phyloP scores from a whole-genome alignment of 2,888 invertebrate genomes.

The Arge pagana region DNA sequence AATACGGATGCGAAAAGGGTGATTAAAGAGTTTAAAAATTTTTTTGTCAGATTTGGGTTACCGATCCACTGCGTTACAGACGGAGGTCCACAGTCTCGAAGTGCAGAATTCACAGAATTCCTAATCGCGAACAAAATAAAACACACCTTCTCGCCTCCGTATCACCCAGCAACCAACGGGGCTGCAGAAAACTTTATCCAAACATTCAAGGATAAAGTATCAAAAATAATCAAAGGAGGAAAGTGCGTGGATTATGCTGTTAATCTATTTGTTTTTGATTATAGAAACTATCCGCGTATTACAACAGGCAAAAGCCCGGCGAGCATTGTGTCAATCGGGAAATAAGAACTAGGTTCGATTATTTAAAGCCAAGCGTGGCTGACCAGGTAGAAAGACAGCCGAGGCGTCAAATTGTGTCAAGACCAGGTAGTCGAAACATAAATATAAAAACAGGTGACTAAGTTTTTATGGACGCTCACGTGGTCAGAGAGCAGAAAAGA shows the following conservation, averaged over 20 bases:
- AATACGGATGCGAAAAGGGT: constrained; percentile 26
- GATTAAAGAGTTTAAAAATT: constrained; percentile 24
- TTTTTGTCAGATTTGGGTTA: constrained; percentile 26
- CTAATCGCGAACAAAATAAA: constrained; percentile 19
- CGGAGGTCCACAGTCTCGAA: constrained; percentile 14
- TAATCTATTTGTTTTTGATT: constrained; percentile 8
- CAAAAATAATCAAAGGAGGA: constrained; percentile 12
- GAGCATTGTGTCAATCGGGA: too few species aligned
- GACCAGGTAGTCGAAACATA: constrained; percentile 4
- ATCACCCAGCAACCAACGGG: constrained; percentile 28
- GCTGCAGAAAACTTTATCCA: constrained; percentile 28
- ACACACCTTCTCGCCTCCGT: constrained; percentile 24
- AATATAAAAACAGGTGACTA: constrained; percentile 18
- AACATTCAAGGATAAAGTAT: constrained; percentile 12
- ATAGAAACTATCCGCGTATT: too few species aligned
- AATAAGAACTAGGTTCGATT: constrained; percentile 4
- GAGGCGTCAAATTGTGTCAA: constrained; percentile 17
- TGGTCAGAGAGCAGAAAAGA: constrained; percentile 19
- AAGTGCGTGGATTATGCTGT: neutral
- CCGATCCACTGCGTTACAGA: constrained; percentile 12
- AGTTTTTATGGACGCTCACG: constrained; percentile 24
- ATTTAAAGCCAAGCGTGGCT: neutral
- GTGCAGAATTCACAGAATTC: constrained; percentile 16
- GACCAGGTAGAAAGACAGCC: constrained; percentile 17
- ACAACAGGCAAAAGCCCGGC: too few species aligned